Evolutionary conservation across 2,888 invertebrate genomes (phyloP), one percentile per base, ranked within the genome.

Genomic region (Chydorus sphaericus): DNA sequence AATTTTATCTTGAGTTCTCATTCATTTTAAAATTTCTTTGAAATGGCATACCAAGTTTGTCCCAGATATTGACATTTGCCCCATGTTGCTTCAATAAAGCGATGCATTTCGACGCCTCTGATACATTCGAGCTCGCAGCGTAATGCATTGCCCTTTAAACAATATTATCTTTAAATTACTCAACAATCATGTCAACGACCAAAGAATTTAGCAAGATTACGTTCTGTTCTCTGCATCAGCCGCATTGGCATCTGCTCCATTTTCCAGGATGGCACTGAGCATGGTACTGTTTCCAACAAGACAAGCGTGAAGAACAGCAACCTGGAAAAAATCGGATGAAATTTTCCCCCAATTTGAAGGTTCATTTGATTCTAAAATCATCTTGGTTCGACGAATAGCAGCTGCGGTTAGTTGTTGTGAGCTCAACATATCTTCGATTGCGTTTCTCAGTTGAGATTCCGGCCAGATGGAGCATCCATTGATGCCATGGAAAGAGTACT

Each of bases 151-250:
- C 67, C 55, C n/a, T n/a, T n/a, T n/a, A n/a, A n/a, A n/a, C n/a
- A n/a, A n/a, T n/a, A n/a, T n/a, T n/a, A n/a, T n/a, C n/a, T n/a
- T n/a, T n/a, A n/a, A n/a, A n/a, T n/a, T n/a, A n/a, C n/a, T n/a
- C n/a, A n/a, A n/a, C n/a, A n/a, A n/a, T n/a, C n/a, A n/a, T n/a
- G n/a, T n/a, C n/a, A n/a, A n/a, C n/a, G n/a, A n/a, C n/a, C n/a
- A n/a, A n/a, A n/a, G n/a, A n/a, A n/a, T n/a, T n/a, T n/a, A n/a
- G n/a, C n/a, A n/a, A n/a, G n/a, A n/a, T n/a, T n/a, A n/a, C n/a
- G 69, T 73, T 81, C 82, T 81, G 62, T 85, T 85, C 56, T 75
- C 76, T 28, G 73, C 72, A 66, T 90, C 90, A 31, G 71, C 68
- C 10, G 73, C 74, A 61, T 83, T 78, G 16, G 82, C 76, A 64